phyloP scores from a whole-genome alignment of 2,888 invertebrate species.

The Alloscopus bannaensis region DNA sequence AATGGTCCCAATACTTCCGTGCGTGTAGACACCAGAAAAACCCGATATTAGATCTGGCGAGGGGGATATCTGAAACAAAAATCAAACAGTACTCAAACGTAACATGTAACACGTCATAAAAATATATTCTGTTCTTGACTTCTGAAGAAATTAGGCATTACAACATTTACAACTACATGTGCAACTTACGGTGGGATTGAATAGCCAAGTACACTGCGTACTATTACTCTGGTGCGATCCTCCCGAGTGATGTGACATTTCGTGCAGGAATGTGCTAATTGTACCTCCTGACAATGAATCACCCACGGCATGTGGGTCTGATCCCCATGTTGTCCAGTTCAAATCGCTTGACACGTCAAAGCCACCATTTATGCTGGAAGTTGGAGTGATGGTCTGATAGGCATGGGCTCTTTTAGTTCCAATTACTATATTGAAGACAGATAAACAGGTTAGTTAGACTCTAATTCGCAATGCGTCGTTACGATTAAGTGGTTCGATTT shows the following conservation, averaged over 20 bases:
- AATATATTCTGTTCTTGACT: no score
- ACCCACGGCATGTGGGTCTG: slow-evolving; percentile 51
- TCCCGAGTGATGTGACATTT: slow-evolving; percentile 69
- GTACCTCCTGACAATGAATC: slow-evolving; percentile 70
- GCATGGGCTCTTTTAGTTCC: slow-evolving; percentile 80
- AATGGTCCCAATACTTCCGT: slow-evolving; percentile 71
- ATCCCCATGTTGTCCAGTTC: slow-evolving; percentile 72
- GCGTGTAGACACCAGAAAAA: slow-evolving; percentile 69
- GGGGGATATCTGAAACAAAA: slow-evolving; percentile 59
- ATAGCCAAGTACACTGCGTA: slow-evolving; percentile 72
- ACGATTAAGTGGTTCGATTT: neutral
- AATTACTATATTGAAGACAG: slow-evolving; percentile 79
- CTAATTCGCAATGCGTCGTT: neutral
- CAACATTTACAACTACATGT: neutral
- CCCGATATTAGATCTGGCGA: slow-evolving; percentile 73
- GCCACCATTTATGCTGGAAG: slow-evolving; percentile 68
- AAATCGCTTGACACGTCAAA: slow-evolving; percentile 70
- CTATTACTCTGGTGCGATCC: slow-evolving; percentile 70
- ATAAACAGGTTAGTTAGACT: slow-evolving; percentile 15
- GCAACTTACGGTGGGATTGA: slow-evolving; percentile 66
- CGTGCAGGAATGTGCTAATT: slow-evolving; percentile 72
- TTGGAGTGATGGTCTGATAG: slow-evolving; percentile 79
- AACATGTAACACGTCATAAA: no score
- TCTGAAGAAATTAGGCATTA: no score
- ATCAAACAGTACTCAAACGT: no score